phyloP scores from a whole-genome alignment of 2,113 vertebrate genomes.

The Poecile atricapillus region DNA sequence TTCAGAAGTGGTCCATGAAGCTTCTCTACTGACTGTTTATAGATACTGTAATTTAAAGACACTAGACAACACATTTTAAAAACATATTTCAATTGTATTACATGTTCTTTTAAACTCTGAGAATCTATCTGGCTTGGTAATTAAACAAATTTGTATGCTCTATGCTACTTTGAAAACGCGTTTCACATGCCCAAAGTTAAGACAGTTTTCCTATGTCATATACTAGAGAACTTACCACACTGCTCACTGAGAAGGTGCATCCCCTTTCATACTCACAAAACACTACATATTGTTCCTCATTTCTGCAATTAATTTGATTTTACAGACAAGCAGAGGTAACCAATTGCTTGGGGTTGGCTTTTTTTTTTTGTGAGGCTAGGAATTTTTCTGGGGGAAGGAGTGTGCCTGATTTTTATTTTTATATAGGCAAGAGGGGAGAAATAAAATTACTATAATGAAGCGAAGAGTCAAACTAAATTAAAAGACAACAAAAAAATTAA shows the following conservation, averaged over 20 bases:
- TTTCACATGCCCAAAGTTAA: conserved; percentile 29
- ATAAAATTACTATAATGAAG: conserved; percentile 50
- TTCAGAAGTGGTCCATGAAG: not conserved
- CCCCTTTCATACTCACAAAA: conserved; percentile 31
- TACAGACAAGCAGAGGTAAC: conserved; percentile 5
- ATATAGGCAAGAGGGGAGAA: conserved; percentile 27
- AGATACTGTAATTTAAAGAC: conserved; percentile 42
- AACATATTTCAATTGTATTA: conserved; percentile 68
- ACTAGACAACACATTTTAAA: conserved; percentile 50
- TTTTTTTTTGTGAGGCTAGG: not conserved
- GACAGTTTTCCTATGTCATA: not conserved
- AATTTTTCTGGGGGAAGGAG: not conserved
- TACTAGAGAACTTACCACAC: conserved; percentile 3
- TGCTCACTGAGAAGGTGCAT: conserved; percentile 35
- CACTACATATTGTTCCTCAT: not conserved
- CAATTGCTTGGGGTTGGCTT: not conserved
- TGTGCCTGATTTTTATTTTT: not conserved
- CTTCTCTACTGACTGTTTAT: not conserved
- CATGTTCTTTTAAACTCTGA: conserved; percentile 39
- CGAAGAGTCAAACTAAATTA: conserved; percentile 61
- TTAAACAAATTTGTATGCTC: not conserved
- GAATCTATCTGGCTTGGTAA: conserved; percentile 48
- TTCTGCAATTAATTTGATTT: not conserved
- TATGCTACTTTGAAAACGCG: conserved; percentile 23
- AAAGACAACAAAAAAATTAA: conserved; percentile 53